Conservation (phyloP, 2,888 invertebrate species). For the Caenorhabditis sp. region DNA sequence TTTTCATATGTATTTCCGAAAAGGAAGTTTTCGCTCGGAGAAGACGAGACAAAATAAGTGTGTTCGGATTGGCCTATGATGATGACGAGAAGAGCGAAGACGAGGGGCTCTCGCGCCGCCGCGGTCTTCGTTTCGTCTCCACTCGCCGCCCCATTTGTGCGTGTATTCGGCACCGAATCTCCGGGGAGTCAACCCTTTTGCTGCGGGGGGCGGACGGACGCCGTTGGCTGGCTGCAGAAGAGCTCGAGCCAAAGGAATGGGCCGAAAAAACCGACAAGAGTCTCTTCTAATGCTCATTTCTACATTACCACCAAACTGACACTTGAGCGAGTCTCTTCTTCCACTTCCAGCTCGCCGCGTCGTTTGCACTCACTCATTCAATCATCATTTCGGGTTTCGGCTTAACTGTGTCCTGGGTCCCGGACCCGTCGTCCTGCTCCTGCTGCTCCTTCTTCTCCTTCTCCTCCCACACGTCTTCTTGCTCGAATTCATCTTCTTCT, state of each 20-base stretch:
- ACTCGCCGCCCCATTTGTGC: conserved; percentile 40
- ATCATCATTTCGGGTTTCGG: conserved; percentile 56
- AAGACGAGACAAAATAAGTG: conserved; percentile 55
- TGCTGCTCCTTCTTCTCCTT: too few relatives aligned
- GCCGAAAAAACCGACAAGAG: conserved; percentile 32
- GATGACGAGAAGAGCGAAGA: too few relatives aligned
- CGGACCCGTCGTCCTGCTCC: conserved; percentile 14
- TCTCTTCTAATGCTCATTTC: conserved; percentile 48
- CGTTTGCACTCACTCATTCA: conserved; percentile 48
- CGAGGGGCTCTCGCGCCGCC: conserved; percentile 29
- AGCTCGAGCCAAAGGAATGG: too few relatives aligned
- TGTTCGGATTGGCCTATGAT: conserved; percentile 55
- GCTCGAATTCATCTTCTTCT: conserved; percentile 49
- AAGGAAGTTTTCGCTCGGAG: conserved; percentile 57
- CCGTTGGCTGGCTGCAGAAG: conserved; percentile 17
- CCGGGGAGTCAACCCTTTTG: conserved; percentile 57
- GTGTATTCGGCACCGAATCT: conserved; percentile 54
- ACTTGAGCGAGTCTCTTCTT: too few relatives aligned
- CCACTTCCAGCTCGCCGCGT: conserved; percentile 9
- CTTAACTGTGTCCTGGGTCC: conserved; percentile 52
- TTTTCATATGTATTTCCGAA: conserved; percentile 52
- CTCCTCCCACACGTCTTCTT: conserved; percentile 28
- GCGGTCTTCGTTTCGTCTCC: conserved; percentile 20
- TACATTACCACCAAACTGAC: conserved; percentile 43
- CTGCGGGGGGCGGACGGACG: conserved; percentile 33